phyloP scores from a whole-genome alignment of 2,113 vertebrate species.

The Campylomormyrus tamandua region DNA sequence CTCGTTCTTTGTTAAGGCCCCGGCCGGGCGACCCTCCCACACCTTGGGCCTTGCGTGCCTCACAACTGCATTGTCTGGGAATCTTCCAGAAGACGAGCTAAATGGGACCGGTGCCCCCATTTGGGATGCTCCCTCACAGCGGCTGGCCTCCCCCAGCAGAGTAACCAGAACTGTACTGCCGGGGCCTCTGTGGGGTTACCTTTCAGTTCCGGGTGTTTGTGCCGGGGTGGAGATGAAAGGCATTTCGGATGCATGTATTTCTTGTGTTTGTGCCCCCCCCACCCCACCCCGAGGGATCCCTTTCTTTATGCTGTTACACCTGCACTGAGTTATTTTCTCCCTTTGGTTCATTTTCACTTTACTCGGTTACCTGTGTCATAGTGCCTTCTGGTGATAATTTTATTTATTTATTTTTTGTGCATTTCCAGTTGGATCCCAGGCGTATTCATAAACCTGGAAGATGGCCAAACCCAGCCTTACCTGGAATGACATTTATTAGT shows the following conservation, averaged over 20 bases:
- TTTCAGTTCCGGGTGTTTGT: conserved; percentile 3
- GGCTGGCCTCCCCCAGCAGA: neutral
- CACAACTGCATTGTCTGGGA: conserved; percentile 66
- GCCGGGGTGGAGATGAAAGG: neutral
- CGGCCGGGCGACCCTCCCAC: conserved; percentile 60
- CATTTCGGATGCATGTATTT: neutral
- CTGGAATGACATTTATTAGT: neutral
- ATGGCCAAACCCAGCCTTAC: neutral
- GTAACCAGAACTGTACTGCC: neutral
- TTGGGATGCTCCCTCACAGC: neutral
- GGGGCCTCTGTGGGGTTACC: neutral
- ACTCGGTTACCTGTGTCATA: neutral
- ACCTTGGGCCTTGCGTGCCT: conserved; percentile 60
- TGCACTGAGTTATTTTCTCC: neutral
- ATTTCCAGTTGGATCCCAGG: neutral
- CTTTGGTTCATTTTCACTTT: neutral
- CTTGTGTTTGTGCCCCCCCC: neutral
- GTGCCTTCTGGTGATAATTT: neutral
- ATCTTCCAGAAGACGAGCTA: conserved; percentile 37
- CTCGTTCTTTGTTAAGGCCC: conserved; percentile 57
- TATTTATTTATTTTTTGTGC: neutral
- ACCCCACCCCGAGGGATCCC: neutral
- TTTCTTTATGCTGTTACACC: neutral
- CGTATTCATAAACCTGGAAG: neutral
- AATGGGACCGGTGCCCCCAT: neutral